A percentile compares a stretch with the other conserved stretches of the same genome.
These are phyloP conservation scores for Halcyon leucocephala DNA, from an alignment of 2,797 vertebrate genomes.

Conservation along the genomic window DNA sequence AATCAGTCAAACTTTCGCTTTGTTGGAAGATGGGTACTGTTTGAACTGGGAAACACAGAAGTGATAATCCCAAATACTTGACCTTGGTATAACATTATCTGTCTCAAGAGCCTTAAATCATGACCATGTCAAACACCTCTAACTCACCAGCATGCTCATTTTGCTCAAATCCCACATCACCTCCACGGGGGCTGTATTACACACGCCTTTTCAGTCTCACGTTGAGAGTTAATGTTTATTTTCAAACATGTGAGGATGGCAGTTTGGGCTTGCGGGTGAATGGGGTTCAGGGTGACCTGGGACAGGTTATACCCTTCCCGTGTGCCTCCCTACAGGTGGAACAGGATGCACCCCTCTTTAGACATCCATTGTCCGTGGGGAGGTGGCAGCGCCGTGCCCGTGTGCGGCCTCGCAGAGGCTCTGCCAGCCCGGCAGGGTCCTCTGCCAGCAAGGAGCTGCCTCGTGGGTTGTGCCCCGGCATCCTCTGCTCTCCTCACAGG, in stretches of 20 bases:
- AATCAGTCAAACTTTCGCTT: not conserved
- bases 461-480: fast-evolving
- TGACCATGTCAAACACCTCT: not conserved
- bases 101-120: not conserved
- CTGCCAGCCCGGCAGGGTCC: not conserved
- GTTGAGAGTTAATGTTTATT: fast-evolving
- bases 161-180: fast-evolving
- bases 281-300: fast-evolving
- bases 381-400: too few species aligned
- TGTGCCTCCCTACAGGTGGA: fast-evolving
- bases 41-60: not conserved
- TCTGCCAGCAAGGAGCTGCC: fast-evolving
- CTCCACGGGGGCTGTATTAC: not conserved
- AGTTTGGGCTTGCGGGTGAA: fast-evolving
- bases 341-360: fast-evolving
- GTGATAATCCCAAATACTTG: not conserved
- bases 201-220: fast-evolving
- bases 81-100: not conserved
- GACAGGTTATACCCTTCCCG: fast-evolving
- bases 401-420: not conserved
- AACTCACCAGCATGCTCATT: fast-evolving
- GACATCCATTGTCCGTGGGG: fast-evolving
- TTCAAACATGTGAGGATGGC: fast-evolving
- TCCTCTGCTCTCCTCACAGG: fast-evolving
- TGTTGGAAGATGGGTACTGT: not conserved